A percentile compares a stretch with the other conserved stretches of the same genome.
Evolutionary conservation across 2,797 vertebrate genomes (phyloP).

Genomic region (Benthosema pterotum): DNA sequence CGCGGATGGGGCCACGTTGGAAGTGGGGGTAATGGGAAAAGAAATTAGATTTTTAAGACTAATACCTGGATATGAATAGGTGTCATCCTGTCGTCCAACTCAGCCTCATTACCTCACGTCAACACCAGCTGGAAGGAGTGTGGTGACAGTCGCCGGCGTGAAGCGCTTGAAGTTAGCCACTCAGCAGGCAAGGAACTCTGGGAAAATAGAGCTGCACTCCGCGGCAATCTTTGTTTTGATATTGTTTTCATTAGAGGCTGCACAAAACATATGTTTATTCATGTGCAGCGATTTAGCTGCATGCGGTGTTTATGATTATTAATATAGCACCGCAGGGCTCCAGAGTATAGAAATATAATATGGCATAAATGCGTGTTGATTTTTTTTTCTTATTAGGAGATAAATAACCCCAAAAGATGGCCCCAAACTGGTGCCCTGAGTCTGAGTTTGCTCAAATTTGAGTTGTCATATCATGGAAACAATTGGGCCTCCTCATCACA

Average conservation of each 20-base stretch:
- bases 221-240: slow-evolving; percentile 1
- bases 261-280: slow-evolving; percentile 8
- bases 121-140: slow-evolving; percentile 45
- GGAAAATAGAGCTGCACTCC: slow-evolving; percentile 25
- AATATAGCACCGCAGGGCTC: slow-evolving; percentile 9
- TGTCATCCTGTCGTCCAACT: slow-evolving; percentile 55
- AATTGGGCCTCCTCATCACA: not conserved
- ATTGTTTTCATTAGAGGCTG: slow-evolving; percentile 11
- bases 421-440: not conserved
- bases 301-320: slow-evolving; percentile 17
- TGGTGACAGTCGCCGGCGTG: slow-evolving; percentile 42
- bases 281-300: slow-evolving; percentile 15
- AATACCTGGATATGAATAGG: slow-evolving; percentile 50
- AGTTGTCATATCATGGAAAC: slow-evolving; percentile 3
- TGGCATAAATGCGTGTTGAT: not conserved
- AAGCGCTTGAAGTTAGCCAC: slow-evolving; percentile 48
- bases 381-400: not conserved
- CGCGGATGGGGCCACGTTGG: too few relatives aligned
- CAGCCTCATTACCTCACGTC: slow-evolving; percentile 67
- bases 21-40: slow-evolving; percentile 56
- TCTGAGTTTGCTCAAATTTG: not conserved
- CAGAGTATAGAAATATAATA: not conserved
- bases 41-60: slow-evolving; percentile 41
- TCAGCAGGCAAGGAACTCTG: slow-evolving; percentile 12
- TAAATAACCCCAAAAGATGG: not conserved